These are phyloP conservation scores for Orientallactaga sibirica DNA, from an alignment of 2,797 vertebrate species.

Conservation along the genomic window DNA sequence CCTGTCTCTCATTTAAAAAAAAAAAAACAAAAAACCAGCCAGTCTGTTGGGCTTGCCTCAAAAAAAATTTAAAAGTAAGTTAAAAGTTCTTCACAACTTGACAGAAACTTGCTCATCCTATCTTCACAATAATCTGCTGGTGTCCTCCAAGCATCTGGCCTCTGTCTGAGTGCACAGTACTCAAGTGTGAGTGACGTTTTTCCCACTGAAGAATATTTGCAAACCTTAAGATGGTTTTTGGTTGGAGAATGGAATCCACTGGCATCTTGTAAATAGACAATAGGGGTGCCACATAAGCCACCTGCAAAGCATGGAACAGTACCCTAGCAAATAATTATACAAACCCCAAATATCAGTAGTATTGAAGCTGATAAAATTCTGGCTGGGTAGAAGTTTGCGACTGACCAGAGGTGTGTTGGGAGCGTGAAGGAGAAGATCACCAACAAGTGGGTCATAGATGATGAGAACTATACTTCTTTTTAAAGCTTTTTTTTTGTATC, in stretches of 20 bases:
- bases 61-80: too few relatives aligned
- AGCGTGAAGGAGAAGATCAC: background rate
- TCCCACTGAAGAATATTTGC: background rate
- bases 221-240: background rate
- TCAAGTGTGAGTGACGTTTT: background rate
- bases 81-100: background rate
- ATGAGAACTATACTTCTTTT: background rate
- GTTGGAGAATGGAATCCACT: rapidly evolving
- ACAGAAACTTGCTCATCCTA: background rate
- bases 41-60: too few relatives aligned
- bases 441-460: background rate
- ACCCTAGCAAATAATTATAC: background rate
- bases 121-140: background rate
- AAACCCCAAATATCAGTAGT: background rate
- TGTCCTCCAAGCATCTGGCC: background rate
- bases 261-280: background rate
- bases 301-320: background rate
- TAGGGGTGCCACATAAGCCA: background rate
- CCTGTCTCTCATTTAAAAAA: too few relatives aligned
- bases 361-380: background rate
- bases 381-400: background rate
- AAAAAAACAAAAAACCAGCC: too few relatives aligned
- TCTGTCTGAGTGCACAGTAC: background rate
- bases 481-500: background rate
- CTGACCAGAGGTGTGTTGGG: slow-evolving; percentile 6